phyloP scores from a whole-genome alignment of 2,797 vertebrate species.

The Rhinoraja longicauda region DNA sequence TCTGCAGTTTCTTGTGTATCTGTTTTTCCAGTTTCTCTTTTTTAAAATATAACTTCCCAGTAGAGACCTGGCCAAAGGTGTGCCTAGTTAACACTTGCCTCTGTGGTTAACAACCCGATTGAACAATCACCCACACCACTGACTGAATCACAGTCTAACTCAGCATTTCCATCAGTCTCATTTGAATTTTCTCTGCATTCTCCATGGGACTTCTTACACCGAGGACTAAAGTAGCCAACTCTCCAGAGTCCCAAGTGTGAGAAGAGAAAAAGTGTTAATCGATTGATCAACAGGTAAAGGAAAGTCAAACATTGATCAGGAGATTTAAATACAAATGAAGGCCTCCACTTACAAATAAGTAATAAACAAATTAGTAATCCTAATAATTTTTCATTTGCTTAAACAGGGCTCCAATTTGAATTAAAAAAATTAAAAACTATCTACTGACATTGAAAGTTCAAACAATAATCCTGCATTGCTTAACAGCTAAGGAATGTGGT shows the following conservation, averaged over 20 bases:
- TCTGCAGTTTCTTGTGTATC: no score
- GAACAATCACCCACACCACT: background rate
- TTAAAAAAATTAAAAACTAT: background rate
- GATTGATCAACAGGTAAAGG: background rate
- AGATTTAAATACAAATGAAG: background rate
- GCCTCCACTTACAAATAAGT: background rate
- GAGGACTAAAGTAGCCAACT: background rate
- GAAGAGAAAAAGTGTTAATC: background rate
- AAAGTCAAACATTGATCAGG: background rate
- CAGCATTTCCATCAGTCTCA: constrained; percentile 7
- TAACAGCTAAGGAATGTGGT: constrained; percentile 1
- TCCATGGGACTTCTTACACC: background rate
- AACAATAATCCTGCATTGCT: constrained; percentile 9
- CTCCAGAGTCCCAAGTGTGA: no score
- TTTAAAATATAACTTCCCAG: background rate
- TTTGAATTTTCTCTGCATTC: constrained; percentile 1
- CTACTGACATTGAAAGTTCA: background rate
- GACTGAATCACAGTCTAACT: background rate
- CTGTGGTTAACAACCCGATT: background rate
- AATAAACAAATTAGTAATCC: background rate
- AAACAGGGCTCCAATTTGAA: background rate
- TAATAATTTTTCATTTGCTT: background rate
- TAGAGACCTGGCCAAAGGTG: background rate
- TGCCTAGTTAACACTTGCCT: background rate
- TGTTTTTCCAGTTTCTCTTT: background rate